Evolutionary conservation across 2,113 vertebrate species (phyloP).

Genomic region (Galemys pyrenaicus): DNA sequence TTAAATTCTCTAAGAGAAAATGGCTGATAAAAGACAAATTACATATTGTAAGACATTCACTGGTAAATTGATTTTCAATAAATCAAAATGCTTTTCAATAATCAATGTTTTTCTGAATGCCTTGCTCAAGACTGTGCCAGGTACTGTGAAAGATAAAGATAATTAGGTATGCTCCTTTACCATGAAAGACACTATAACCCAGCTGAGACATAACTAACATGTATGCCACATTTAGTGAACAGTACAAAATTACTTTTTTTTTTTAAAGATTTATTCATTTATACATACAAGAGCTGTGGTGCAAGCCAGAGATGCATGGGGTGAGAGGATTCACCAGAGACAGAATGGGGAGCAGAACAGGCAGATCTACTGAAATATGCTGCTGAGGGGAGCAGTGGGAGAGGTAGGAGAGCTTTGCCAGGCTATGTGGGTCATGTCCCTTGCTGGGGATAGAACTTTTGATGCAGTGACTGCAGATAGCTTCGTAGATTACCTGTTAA

Average conservation of each 20-base stretch:
- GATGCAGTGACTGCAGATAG: too few relatives aligned
- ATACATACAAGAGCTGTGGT: too few relatives aligned
- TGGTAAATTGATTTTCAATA: slow-evolving; percentile 16
- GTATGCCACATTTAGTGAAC: neutral
- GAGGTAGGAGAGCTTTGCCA: too few relatives aligned
- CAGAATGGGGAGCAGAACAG: too few relatives aligned
- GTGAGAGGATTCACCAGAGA: too few relatives aligned
- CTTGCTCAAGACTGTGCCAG: neutral
- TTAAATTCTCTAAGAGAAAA: neutral
- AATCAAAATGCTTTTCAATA: slow-evolving; percentile 9
- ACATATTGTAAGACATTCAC: neutral
- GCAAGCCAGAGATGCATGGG: too few relatives aligned
- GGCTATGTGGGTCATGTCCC: too few relatives aligned
- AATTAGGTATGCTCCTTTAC: neutral
- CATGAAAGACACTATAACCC: neutral
- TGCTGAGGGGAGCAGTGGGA: too few relatives aligned
- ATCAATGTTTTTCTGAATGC: neutral
- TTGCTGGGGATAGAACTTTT: too few relatives aligned
- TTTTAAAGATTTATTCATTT: too few relatives aligned
- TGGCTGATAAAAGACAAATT: neutral
- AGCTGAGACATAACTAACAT: neutral
- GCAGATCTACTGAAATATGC: too few relatives aligned
- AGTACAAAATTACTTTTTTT: neutral
- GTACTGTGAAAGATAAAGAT: neutral
- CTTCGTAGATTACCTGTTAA: too few relatives aligned